Percentiles rank a stretch among this genome's conserved stretches.
phyloP scores from a whole-genome alignment of 2,113 vertebrate species.

The Megaceryle torquata region DNA sequence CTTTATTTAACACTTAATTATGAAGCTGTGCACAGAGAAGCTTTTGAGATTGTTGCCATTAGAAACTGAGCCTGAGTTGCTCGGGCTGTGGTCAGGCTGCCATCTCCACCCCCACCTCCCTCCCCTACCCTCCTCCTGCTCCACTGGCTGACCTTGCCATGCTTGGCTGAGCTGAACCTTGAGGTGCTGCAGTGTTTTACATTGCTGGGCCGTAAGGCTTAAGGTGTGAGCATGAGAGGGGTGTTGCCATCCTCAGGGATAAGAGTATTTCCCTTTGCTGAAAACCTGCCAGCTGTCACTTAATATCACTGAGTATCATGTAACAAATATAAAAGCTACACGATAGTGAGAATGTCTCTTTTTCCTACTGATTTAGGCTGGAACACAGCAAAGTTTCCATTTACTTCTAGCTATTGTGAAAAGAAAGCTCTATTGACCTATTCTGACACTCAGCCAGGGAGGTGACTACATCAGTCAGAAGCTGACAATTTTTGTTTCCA shows the following conservation, averaged over 20 bases:
- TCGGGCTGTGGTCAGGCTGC: conserved; percentile 66
- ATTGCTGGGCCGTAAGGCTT: conserved; percentile 22
- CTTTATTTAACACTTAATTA: conserved; percentile 67
- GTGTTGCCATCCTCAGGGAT: background rate
- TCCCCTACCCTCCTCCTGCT: conserved; percentile 31
- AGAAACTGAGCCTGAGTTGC: conserved; percentile 74
- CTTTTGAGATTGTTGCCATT: conserved; percentile 79
- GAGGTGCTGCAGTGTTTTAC: conserved; percentile 49
- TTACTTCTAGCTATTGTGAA: conserved; percentile 55
- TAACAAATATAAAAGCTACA: conserved; percentile 37
- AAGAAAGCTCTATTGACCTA: conserved; percentile 60
- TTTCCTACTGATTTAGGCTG: background rate
- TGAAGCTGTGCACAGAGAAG: conserved; percentile 56
- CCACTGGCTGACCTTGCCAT: conserved; percentile 74
- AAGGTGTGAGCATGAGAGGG: conserved; percentile 64
- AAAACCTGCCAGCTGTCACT: conserved; percentile 27
- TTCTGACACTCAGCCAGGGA: conserved; percentile 44
- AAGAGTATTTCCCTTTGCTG: background rate
- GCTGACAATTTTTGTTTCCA: conserved; percentile 50
- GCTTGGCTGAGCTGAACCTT: conserved; percentile 76
- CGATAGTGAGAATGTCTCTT: background rate
- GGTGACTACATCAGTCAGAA: conserved; percentile 66
- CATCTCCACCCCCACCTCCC: background rate
- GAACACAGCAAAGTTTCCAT: conserved; percentile 46
- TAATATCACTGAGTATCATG: background rate